phyloP scores from a whole-genome alignment of 2,113 vertebrate species.

The Drymodes brunneopygia region DNA sequence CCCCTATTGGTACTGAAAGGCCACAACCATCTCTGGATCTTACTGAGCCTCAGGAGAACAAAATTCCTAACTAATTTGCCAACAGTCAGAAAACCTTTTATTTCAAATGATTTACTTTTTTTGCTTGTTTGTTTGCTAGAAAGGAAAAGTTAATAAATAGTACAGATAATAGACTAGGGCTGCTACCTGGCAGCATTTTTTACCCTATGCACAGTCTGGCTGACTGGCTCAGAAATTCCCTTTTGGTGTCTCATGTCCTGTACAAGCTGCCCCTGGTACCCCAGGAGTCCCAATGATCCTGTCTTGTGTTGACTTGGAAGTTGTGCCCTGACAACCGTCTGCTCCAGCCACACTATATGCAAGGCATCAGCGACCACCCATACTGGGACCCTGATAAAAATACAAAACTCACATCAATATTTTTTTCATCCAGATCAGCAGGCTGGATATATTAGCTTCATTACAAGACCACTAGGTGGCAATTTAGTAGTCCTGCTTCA shows the following conservation, averaged over 20 bases:
- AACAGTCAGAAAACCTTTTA: background rate
- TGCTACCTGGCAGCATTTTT: background rate
- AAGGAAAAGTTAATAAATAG: background rate
- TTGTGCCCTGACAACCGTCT: background rate
- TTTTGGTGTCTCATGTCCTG: background rate
- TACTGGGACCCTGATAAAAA: background rate
- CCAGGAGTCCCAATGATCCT: background rate
- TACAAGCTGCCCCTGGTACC: background rate
- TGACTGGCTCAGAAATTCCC: background rate
- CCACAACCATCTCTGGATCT: background rate
- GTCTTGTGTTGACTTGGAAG: fast-evolving
- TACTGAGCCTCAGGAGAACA: background rate
- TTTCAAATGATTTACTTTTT: background rate
- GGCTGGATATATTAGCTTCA: background rate
- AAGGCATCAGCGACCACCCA: background rate
- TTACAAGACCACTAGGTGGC: slow-evolving; percentile 55
- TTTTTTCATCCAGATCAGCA: background rate
- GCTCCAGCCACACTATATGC: fast-evolving
- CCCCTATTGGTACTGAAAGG: background rate
- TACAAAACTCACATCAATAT: background rate
- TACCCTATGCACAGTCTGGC: background rate
- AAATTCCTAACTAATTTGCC: background rate
- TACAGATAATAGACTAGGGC: background rate
- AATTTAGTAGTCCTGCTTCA: slow-evolving; percentile 38
- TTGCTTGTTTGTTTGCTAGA: background rate